Evolutionary conservation across 2,888 invertebrate genomes (phyloP).

Genomic region (Belgica antarctica): DNA sequence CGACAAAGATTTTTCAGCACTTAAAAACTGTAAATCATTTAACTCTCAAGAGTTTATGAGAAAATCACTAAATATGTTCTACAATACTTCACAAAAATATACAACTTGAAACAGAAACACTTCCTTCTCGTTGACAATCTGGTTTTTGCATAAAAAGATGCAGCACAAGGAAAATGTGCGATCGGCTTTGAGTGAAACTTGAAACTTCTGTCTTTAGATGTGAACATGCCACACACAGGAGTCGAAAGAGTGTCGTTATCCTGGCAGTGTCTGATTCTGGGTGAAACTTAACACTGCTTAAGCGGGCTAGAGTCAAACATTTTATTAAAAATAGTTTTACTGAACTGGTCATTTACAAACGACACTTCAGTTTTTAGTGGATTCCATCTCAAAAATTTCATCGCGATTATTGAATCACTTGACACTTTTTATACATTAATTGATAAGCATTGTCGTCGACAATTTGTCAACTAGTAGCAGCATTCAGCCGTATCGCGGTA

Average conservation of each 20-base stretch:
- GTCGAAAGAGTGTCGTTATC: conserved; percentile 21
- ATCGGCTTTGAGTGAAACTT: conserved; percentile 28
- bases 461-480: conserved; percentile 48
- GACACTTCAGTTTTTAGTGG: background rate
- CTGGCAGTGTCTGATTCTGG: background rate
- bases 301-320: background rate
- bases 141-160: background rate
- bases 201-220: conserved; percentile 16
- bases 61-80: background rate
- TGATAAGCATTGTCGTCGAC: background rate
- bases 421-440: background rate
- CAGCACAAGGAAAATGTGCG: conserved; percentile 35
- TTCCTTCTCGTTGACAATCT: conserved; percentile 29
- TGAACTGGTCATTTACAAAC: background rate
- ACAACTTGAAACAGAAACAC: too few species aligned
- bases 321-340: too few species aligned
- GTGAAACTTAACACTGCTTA: background rate
- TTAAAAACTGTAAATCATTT: background rate
- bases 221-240: conserved; percentile 41
- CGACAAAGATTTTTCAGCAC: background rate
- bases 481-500: conserved; percentile 50
- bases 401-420: background rate
- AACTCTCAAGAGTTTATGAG: background rate
- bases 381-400: background rate
- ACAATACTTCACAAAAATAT: background rate